Conservation (phyloP, 2,888 invertebrate species). For the Agapostemon virescens region DNA sequence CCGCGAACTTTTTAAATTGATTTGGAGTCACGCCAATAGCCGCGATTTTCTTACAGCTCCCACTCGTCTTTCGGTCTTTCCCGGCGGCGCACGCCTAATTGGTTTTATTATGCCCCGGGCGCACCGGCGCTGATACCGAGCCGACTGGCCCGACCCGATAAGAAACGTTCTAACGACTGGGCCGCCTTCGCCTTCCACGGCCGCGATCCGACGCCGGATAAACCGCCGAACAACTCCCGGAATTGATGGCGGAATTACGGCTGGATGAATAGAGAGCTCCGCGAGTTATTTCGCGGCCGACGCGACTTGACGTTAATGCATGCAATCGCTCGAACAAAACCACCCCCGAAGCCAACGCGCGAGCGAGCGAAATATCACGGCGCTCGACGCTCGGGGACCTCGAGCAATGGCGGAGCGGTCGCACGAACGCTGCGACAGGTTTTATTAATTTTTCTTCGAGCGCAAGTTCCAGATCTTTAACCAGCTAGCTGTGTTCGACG, state of each 20-base stretch:
- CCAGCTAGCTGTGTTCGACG: too few relatives aligned
- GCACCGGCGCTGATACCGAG: conserved; percentile 45
- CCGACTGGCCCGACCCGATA: conserved; percentile 60
- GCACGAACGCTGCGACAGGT: background rate
- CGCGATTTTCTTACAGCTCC: conserved; percentile 70
- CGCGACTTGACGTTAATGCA: conserved; percentile 44
- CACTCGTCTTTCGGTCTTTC: conserved; percentile 54
- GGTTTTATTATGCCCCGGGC: conserved; percentile 73
- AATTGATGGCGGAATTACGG: conserved; percentile 52
- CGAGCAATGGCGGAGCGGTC: background rate
- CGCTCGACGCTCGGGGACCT: background rate
- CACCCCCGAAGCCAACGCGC: background rate
- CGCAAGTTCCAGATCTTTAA: background rate
- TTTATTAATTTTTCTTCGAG: background rate
- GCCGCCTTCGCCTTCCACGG: conserved; percentile 21
- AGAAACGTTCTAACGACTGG: conserved; percentile 56
- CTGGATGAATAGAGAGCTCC: conserved; percentile 46
- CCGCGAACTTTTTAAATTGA: conserved; percentile 76
- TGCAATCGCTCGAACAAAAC: conserved; percentile 37
- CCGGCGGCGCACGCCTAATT: conserved; percentile 73
- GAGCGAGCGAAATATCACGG: background rate
- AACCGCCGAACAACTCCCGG: conserved; percentile 46
- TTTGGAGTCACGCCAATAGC: conserved; percentile 78
- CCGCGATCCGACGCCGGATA: conserved; percentile 27
- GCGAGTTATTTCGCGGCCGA: conserved; percentile 48